Percentiles rank a stretch among this genome's conserved stretches.
Conservation (phyloP, 2,113 vertebrate genomes). For the Oryzias melastigma region DNA sequence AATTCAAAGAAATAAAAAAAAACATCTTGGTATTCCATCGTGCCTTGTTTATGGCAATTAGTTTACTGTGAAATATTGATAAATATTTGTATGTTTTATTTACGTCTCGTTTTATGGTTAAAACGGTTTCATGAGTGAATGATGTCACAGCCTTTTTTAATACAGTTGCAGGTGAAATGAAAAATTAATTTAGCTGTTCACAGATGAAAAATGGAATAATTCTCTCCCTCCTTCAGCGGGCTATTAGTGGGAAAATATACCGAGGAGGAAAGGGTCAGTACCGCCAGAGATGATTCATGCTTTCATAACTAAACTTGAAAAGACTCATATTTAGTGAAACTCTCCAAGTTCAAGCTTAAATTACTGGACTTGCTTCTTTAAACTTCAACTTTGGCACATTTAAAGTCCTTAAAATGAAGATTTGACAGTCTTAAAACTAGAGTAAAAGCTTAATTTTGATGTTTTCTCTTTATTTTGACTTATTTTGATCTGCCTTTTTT, state of each 20-base stretch:
- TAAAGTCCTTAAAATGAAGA: background rate
- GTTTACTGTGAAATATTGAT: no score
- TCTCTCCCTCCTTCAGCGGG: conserved; percentile 12
- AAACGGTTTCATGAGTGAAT: background rate
- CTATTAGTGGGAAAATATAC: conserved; percentile 11
- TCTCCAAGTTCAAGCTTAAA: background rate
- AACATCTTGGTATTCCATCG: no score
- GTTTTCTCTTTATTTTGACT: no score
- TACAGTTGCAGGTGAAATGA: background rate
- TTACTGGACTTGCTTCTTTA: background rate
- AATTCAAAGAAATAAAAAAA: background rate
- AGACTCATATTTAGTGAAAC: background rate
- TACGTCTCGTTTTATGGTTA: background rate
- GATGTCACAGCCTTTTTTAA: background rate
- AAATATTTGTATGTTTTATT: background rate
- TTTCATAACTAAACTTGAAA: conserved; percentile 10
- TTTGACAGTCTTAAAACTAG: background rate
- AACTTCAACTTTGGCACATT: background rate
- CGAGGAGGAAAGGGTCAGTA: conserved; percentile 10
- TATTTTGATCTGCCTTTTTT: no score
- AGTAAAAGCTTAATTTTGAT: no score
- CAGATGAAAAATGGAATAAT: conserved; percentile 28
- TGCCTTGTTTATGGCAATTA: no score
- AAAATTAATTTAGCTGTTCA: conserved; percentile 14
- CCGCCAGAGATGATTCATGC: conserved; percentile 14